Percentiles rank a stretch among this genome's conserved stretches.
Conservation (phyloP, 1,140 invertebrate species). For the Pemphigus obesinymphae region DNA sequence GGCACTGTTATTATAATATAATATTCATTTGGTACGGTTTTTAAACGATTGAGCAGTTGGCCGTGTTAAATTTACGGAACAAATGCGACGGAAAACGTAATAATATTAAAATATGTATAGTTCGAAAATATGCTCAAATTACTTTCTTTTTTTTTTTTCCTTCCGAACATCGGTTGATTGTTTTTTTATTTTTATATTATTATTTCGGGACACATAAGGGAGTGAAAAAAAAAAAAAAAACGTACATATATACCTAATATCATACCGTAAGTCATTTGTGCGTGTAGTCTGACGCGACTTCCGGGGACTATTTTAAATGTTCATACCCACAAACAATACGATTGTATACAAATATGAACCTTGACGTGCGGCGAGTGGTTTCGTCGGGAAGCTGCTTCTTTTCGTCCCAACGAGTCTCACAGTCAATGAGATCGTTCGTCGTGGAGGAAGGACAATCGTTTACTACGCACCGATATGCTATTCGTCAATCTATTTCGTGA, state of each 20-base stretch:
- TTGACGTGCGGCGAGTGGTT: background rate
- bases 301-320: slow-evolving; percentile 26
- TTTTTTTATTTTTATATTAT: background rate
- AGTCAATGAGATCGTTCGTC: slow-evolving; percentile 9
- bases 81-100: background rate
- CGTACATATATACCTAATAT: too few species aligned
- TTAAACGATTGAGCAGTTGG: background rate
- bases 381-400: background rate
- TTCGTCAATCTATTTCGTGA: too few species aligned
- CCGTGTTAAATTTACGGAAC: slow-evolving; percentile 11
- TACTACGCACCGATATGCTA: background rate
- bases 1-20: background rate
- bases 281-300: background rate
- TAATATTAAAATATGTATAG: background rate
- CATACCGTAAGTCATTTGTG: background rate
- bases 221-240: background rate
- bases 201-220: background rate
- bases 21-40: background rate
- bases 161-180: background rate
- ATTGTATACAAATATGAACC: slow-evolving; percentile 10
- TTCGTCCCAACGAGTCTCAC: background rate
- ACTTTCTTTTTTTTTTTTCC: background rate
- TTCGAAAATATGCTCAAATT: background rate
- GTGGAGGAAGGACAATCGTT: background rate
- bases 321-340: too few species aligned